phyloP scores from a whole-genome alignment of 2,888 invertebrate species.

The Caenorhabditis zanzibari region DNA sequence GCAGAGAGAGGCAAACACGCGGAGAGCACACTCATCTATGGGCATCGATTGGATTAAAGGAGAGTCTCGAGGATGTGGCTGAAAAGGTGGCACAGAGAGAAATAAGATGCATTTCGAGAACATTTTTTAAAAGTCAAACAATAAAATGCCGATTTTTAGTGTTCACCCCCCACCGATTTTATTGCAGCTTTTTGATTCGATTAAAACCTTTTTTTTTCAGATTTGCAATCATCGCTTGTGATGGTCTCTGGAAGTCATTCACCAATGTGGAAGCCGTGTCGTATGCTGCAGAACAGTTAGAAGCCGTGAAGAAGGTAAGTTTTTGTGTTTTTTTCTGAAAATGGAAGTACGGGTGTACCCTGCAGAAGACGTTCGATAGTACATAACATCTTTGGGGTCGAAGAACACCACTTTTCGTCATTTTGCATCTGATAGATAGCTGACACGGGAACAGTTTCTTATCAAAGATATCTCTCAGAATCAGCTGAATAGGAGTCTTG shows the following conservation, averaged over 20 bases:
- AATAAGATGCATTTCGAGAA: too few species aligned
- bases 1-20: conserved; percentile 39
- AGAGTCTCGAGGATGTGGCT: conserved; percentile 38
- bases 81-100: too few species aligned
- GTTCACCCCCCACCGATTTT: background rate
- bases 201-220: conserved; percentile 78
- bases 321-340: too few species aligned
- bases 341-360: too few species aligned
- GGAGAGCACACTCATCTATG: background rate
- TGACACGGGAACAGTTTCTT: conserved; percentile 4
- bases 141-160: conserved; percentile 30
- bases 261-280: conserved; percentile 84
- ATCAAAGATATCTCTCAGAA: conserved; percentile 19
- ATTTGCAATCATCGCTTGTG: conserved; percentile 85
- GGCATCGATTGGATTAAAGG: conserved; percentile 54
- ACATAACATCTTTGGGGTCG: conserved; percentile 2
- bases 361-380: background rate
- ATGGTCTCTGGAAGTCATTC: conserved; percentile 86
- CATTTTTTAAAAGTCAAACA: background rate
- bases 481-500: conserved; percentile 15
- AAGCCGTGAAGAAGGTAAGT: conserved; percentile 64
- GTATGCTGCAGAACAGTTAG: conserved; percentile 72
- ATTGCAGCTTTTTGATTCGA: conserved; percentile 11
- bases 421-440: conserved; percentile 10
- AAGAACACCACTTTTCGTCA: conserved; percentile 15